These are phyloP conservation scores for Xenus cinereus DNA, from an alignment of 2,113 vertebrate species.

Conservation along the genomic window DNA sequence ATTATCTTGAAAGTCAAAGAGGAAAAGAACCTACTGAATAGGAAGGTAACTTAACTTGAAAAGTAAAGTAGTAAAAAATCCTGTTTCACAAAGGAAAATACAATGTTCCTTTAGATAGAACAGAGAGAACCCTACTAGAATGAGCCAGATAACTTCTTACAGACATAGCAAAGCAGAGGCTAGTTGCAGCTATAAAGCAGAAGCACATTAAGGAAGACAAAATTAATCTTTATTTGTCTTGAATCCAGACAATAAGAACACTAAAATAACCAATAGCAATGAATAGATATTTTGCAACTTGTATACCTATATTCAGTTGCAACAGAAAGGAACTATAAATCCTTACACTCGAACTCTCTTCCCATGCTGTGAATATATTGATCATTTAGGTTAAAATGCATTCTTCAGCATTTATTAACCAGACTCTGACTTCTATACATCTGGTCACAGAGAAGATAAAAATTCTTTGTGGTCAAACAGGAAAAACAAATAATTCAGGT, in stretches of 20 bases:
- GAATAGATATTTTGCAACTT: background rate
- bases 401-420: background rate
- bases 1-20: background rate
- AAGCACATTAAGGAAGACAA: background rate
- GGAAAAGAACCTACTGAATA: background rate
- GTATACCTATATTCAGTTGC: background rate
- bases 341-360: background rate
- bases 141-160: background rate
- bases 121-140: background rate
- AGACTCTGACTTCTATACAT: background rate
- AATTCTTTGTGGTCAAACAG: background rate
- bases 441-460: background rate
- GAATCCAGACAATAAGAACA: background rate
- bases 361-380: background rate
- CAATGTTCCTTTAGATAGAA: background rate
- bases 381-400: background rate
- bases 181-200: background rate
- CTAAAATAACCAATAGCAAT: background rate
- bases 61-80: background rate
- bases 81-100: background rate
- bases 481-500: background rate
- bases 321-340: background rate
- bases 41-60: background rate
- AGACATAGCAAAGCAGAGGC: background rate
- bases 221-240: background rate